phyloP scores from a whole-genome alignment of 53 echinoderm and acorn worm species.

The Crossaster papposus region DNA sequence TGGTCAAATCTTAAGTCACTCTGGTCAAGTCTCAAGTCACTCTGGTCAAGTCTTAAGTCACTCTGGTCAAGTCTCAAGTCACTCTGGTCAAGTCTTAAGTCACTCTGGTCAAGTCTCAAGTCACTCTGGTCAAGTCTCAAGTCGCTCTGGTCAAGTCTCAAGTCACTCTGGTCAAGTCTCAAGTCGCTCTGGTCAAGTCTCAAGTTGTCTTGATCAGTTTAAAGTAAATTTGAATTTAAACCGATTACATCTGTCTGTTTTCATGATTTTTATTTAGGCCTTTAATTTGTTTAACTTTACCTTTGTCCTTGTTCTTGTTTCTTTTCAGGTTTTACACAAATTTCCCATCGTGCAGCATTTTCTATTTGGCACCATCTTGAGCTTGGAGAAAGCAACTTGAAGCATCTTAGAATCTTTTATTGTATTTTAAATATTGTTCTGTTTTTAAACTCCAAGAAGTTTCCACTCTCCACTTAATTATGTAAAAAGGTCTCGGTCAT shows the following conservation, averaged over 20 bases:
- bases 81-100: not conserved
- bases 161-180: not conserved
- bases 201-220: not conserved
- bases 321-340: conserved; percentile 77
- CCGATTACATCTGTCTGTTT: not conserved
- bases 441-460: not conserved
- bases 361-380: conserved; percentile 86
- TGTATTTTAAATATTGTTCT: not conserved
- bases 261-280: not conserved
- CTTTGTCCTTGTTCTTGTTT: not conserved
- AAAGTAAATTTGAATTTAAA: not conserved
- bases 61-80: not conserved
- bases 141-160: not conserved
- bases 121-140: not conserved
- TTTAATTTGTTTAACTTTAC: not conserved
- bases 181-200: not conserved
- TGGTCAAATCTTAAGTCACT: not conserved
- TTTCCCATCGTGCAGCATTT: conserved; percentile 93
- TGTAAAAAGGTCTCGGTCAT: not conserved
- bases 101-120: not conserved
- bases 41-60: not conserved
- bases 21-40: not conserved
- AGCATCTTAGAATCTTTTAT: not conserved
- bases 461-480: not conserved
- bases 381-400: conserved; percentile 76